Base-by-base conservation (phyloP, 2,113 vertebrate genomes). In the Phycodurus eques region DNA sequence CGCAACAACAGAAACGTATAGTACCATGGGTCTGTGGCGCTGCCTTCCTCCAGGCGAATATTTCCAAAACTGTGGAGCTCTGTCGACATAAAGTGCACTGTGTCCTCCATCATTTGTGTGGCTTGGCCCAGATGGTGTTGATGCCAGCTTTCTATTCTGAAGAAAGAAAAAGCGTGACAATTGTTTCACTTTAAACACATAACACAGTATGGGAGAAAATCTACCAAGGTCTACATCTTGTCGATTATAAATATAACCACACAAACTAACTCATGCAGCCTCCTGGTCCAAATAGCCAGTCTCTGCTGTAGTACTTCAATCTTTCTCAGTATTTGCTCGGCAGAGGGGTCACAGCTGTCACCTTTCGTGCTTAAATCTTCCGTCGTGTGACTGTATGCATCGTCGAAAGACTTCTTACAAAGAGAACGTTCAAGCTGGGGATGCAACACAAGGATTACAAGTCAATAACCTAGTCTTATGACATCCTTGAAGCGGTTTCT, bases 1-100 rank as follows among this genome's bases (percentile, higher is more conserved):
- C 49, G 13, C 57, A 49, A 42, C 8, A 0, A 51, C 44, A 71
- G 51, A 54, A 8, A 62, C 8, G 60, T 35, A 62, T 3, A 62
- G 67, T 93, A 95, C 94, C 92, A 94, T 31, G 90, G 80, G 74
- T 95, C 92, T 47, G 88, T 88, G 72, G 82, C 76, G 71, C 89
- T 90, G 68, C 91, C 94, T 82, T 95, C 93, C 81, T 97, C 93
- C 83, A 96, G 95, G 63, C 88, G 90, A 80, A 92, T 91, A 72
- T 95, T 96, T 76, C 93, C 93, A 70, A 94, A 92, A 46, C 91
- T 94, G 87, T 98, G 92, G 44, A 96, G 83, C 84, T 95, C 92
- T 69, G 89, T 91, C 73, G 93, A 70, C 67, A 96, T 88, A 84
- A 95, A 94, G 8, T 92, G 87, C 46, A 91, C 83, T 5, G 86